Conservation (phyloP, 1,140 invertebrate genomes). For the Hetaerina americana region DNA sequence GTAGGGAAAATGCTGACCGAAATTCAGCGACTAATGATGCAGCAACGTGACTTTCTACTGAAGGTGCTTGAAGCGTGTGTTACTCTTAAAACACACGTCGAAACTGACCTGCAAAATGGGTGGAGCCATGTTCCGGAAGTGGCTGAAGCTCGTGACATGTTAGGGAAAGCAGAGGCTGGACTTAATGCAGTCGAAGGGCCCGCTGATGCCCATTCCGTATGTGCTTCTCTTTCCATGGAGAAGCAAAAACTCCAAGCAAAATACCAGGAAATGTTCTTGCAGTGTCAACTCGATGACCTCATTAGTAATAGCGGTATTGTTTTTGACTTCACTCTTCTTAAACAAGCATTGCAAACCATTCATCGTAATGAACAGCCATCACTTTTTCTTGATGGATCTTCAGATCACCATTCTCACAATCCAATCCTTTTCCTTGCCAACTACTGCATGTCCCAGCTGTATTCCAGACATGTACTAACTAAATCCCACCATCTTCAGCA, state of each 20-base stretch:
- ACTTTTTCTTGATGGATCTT: slow-evolving; percentile 9
- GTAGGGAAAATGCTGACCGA: slow-evolving; percentile 40
- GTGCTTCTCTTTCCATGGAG: slow-evolving; percentile 40
- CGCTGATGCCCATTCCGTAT: slow-evolving; percentile 38
- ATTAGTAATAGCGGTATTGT: slow-evolving; percentile 47
- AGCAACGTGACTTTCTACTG: slow-evolving; percentile 53
- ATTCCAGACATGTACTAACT: slow-evolving; percentile 46
- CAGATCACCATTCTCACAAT: slow-evolving; percentile 29
- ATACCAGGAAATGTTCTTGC: slow-evolving; percentile 56
- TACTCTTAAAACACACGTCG: slow-evolving; percentile 54
- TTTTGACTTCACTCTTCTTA: slow-evolving; percentile 48
- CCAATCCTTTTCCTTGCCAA: slow-evolving; percentile 57
- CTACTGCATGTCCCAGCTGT: slow-evolving; percentile 58
- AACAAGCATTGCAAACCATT: slow-evolving; percentile 46
- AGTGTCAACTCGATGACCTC: slow-evolving; percentile 55
- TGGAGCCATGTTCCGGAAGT: slow-evolving; percentile 46
- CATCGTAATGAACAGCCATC: slow-evolving; percentile 33
- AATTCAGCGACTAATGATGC: slow-evolving; percentile 45
- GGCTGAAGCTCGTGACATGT: slow-evolving; percentile 44
- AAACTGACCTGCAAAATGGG: slow-evolving; percentile 52
- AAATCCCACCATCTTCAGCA: slow-evolving; percentile 31
- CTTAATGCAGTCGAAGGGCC: slow-evolving; percentile 41
- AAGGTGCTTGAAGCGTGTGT: slow-evolving; percentile 60
- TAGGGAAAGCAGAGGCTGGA: slow-evolving; percentile 43
- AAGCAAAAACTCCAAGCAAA: slow-evolving; percentile 48